Evolutionary conservation across 2,797 vertebrate species (phyloP).

Genomic region (Lagodon rhomboides): DNA sequence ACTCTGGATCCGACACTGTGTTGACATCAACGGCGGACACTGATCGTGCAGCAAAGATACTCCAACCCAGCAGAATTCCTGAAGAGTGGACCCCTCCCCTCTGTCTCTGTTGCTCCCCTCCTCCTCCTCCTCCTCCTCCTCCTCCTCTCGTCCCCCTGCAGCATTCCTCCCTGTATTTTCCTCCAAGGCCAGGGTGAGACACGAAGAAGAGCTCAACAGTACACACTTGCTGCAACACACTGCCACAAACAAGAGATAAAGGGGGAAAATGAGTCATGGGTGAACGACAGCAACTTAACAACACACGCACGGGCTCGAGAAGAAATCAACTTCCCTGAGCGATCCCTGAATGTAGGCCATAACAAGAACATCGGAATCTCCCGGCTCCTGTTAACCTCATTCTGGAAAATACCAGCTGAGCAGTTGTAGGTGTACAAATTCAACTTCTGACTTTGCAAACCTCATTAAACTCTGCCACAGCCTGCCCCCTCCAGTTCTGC

Average conservation of each 20-base stretch:
- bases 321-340: slow-evolving; percentile 8
- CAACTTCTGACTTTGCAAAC: slow-evolving; percentile 27
- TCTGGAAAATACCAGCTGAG: slow-evolving; percentile 42
- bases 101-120: slow-evolving; percentile 70
- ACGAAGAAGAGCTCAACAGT: slow-evolving; percentile 84
- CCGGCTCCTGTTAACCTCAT: slow-evolving; percentile 25
- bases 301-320: slow-evolving; percentile 9
- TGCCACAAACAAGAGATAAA: slow-evolving; percentile 70
- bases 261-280: slow-evolving; percentile 44
- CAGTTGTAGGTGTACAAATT: slow-evolving; percentile 21
- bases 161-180: slow-evolving; percentile 81
- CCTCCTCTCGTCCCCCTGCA: slow-evolving; percentile 74
- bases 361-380: slow-evolving; percentile 40
- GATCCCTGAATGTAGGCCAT: slow-evolving; percentile 55
- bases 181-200: slow-evolving; percentile 80
- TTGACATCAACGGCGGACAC: slow-evolving; percentile 78
- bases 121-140: slow-evolving; percentile 62
- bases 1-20: slow-evolving; percentile 72
- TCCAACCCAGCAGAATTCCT: slow-evolving; percentile 84
- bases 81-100: slow-evolving; percentile 81
- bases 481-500: slow-evolving; percentile 57
- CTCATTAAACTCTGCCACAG: slow-evolving; percentile 21
- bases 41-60: slow-evolving; percentile 78
- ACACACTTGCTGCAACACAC: slow-evolving; percentile 86
- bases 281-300: slow-evolving; percentile 41